Evolutionary conservation across 2,113 vertebrate species (phyloP).

Genomic region (Hydropotes inermis): DNA sequence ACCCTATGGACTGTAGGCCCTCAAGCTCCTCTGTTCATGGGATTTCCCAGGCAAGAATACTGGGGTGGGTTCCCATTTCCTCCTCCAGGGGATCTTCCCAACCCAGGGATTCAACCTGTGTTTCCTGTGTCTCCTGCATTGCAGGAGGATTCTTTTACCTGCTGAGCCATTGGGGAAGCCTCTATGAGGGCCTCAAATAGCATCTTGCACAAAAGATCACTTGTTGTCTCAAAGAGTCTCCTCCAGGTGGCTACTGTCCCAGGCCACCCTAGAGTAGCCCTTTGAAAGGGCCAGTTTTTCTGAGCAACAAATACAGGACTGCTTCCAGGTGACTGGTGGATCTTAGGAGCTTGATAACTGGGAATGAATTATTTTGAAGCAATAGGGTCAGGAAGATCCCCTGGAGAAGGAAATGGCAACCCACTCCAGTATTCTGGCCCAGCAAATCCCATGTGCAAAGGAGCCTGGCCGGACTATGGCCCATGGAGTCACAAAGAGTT

Average conservation of each 20-base stretch:
- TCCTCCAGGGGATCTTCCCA: background rate
- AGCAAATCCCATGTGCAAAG: background rate
- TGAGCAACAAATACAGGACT: background rate
- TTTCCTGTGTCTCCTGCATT: background rate
- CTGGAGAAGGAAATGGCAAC: background rate
- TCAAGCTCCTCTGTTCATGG: background rate
- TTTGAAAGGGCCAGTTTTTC: background rate
- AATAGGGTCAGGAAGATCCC: background rate
- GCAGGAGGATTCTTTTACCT: background rate
- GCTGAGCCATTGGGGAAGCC: background rate
- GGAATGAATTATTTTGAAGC: background rate
- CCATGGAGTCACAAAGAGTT: background rate
- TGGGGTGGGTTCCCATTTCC: background rate
- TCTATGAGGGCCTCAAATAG: background rate
- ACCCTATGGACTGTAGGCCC: background rate
- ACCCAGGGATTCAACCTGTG: background rate
- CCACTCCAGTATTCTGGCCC: background rate
- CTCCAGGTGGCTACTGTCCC: background rate
- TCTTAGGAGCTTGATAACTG: background rate
- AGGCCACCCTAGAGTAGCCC: background rate
- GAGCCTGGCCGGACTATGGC: background rate
- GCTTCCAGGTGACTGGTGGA: background rate
- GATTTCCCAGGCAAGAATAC: background rate
- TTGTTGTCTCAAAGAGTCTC: background rate
- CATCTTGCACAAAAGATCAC: background rate